A percentile compares a stretch with the other conserved stretches of the same genome.
Evolutionary conservation across 2,113 vertebrate genomes (phyloP).

Genomic region (Arenaria interpres): DNA sequence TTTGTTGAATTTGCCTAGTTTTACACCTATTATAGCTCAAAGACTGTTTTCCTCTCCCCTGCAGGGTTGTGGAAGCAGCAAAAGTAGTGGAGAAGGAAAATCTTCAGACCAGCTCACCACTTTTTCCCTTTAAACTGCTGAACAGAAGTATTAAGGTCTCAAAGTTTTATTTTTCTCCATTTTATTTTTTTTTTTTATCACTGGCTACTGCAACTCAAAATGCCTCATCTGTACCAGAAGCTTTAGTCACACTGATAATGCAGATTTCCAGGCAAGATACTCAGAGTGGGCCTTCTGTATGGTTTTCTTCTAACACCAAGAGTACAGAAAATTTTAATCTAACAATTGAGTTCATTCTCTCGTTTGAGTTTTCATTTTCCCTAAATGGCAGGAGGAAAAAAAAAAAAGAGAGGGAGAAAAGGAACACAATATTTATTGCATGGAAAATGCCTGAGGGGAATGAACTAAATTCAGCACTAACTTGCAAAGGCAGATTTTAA

Average conservation of each 20-base stretch:
- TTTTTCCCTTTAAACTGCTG: not conserved
- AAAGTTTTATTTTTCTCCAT: not conserved
- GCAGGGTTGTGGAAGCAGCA: not conserved
- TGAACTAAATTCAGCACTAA: constrained; percentile 40
- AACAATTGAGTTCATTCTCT: not conserved
- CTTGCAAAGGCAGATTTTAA: constrained; percentile 49
- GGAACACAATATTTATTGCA: constrained; percentile 5
- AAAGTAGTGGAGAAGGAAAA: not conserved
- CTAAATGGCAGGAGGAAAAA: not conserved
- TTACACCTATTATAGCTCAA: constrained; percentile 48
- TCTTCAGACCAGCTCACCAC: not conserved
- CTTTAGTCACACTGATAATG: not conserved
- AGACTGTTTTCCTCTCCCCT: constrained; percentile 28
- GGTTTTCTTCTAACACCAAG: not conserved
- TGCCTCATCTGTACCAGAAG: not conserved
- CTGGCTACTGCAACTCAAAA: not conserved
- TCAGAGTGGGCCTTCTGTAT: not conserved
- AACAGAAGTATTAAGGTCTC: not conserved
- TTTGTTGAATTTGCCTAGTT: constrained; percentile 37
- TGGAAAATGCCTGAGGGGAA: constrained; percentile 13
- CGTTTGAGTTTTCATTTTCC: not conserved
- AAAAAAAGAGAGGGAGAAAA: not conserved
- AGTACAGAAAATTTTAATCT: not conserved
- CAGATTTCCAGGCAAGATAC: constrained; percentile 31
- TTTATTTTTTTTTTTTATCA: not conserved